Conservation (phyloP, 2,113 vertebrate species). For the Bungarus multicinctus region DNA sequence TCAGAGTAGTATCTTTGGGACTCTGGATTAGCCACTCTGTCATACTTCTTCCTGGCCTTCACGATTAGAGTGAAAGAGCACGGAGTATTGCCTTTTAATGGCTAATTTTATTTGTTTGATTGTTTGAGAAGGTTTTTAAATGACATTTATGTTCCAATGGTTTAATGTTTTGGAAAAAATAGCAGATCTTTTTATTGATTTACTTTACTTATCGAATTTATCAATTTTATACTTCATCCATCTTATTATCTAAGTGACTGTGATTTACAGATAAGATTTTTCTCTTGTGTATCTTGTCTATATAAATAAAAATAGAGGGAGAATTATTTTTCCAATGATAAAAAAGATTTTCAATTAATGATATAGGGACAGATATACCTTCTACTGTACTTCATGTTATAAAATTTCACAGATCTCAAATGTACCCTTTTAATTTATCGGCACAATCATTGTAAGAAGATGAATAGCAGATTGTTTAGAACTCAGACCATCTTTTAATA, state of each 20-base stretch:
- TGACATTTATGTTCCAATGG: neutral
- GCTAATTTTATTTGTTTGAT: neutral
- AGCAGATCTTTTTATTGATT: neutral
- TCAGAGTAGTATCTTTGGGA: neutral
- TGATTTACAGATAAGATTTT: neutral
- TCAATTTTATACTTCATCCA: neutral
- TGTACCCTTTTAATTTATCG: neutral
- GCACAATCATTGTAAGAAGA: neutral
- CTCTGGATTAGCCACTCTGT: neutral
- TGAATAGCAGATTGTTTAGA: neutral
- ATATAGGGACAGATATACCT: neutral
- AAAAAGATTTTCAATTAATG: neutral
- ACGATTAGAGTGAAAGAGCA: neutral
- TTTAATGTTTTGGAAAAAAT: neutral
- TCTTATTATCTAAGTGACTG: neutral
- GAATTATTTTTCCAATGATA: neutral
- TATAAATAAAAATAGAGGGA: neutral
- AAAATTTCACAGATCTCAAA: neutral
- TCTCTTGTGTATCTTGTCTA: neutral
- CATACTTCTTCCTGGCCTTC: neutral
- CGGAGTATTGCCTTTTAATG: neutral
- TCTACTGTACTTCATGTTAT: neutral
- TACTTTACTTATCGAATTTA: neutral
- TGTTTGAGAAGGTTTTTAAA: neutral
- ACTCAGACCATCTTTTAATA: neutral